These are phyloP conservation scores for Lasioglossum malachurum DNA, from an alignment of 2,888 invertebrate genomes.

Conservation along the genomic window DNA sequence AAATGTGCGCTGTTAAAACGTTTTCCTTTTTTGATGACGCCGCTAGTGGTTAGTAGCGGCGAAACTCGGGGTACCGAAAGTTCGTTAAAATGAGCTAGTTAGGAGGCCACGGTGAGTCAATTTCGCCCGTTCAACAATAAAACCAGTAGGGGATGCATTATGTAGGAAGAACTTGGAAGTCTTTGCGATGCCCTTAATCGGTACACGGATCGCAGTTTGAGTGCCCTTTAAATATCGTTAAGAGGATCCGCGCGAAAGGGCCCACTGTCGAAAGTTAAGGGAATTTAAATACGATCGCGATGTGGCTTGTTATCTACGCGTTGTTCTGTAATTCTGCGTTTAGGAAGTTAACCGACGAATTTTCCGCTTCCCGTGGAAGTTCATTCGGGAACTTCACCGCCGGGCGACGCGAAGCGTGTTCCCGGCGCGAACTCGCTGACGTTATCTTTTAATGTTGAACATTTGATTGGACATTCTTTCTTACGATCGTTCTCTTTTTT, in stretches of 20 bases:
- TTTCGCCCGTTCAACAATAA: background rate
- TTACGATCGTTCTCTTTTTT: background rate
- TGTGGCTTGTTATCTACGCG: constrained; percentile 45
- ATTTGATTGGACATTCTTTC: background rate
- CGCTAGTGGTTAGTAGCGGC: background rate
- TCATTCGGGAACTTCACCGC: constrained; percentile 22
- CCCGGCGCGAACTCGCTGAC: background rate
- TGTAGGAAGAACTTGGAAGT: background rate
- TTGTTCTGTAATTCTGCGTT: constrained; percentile 55
- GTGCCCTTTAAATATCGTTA: constrained; percentile 32
- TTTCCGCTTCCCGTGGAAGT: constrained; percentile 30
- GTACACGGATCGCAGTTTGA: constrained; percentile 4
- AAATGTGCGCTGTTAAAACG: background rate
- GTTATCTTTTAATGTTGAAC: background rate
- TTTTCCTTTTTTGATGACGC: background rate
- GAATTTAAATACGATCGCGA: constrained; percentile 50
- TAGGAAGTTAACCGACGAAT: constrained; percentile 36
- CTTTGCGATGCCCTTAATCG: constrained; percentile 37
- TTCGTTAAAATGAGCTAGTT: background rate
- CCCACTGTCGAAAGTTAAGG: constrained; percentile 29
- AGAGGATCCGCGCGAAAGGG: constrained; percentile 18
- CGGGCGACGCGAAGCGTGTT: background rate
- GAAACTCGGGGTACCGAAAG: background rate
- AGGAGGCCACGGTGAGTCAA: background rate
- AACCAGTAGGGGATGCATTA: background rate